These are phyloP conservation scores for Chaetops frenatus DNA, from an alignment of 2,113 vertebrate genomes.

Conservation along the genomic window DNA sequence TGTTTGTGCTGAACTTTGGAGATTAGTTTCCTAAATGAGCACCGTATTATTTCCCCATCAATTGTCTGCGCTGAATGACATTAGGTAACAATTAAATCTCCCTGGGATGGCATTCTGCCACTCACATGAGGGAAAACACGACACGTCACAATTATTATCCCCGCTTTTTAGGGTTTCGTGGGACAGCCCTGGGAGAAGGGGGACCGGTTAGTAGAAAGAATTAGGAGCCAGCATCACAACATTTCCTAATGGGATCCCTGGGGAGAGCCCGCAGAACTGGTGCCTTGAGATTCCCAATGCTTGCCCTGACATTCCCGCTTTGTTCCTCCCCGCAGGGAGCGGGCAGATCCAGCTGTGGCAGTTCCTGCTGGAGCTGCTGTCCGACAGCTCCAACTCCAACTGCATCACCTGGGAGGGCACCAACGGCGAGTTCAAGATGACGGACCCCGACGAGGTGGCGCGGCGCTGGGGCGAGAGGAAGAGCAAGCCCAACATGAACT, in stretches of 20 bases:
- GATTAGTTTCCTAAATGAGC: slow-evolving; percentile 67
- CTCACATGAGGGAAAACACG: slow-evolving; percentile 4
- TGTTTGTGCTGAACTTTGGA: slow-evolving; percentile 62
- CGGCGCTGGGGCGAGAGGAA: slow-evolving; percentile 86
- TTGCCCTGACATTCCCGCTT: neutral
- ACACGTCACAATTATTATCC: neutral
- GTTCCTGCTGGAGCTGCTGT: slow-evolving; percentile 86
- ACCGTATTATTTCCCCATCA: slow-evolving; percentile 56
- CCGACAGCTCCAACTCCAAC: slow-evolving; percentile 83
- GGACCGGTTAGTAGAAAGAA: neutral
- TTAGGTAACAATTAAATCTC: slow-evolving; percentile 53
- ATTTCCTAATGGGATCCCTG: neutral
- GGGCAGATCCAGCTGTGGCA: slow-evolving; percentile 91
- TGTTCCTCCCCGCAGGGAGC: slow-evolving; percentile 65
- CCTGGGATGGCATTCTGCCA: neutral
- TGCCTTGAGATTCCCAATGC: neutral
- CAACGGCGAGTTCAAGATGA: slow-evolving; percentile 90
- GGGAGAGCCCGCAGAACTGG: neutral
- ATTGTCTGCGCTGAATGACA: slow-evolving; percentile 43
- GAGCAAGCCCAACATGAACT: slow-evolving; percentile 92
- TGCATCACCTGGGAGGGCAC: slow-evolving; percentile 92
- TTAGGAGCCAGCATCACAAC: neutral
- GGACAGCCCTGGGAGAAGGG: neutral
- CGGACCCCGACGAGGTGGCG: slow-evolving; percentile 85
- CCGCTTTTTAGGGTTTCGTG: neutral